A percentile compares a stretch with the other conserved stretches of the same genome.
phyloP scores from a whole-genome alignment of 2,888 invertebrate species.

The Trachelus tabidus region DNA sequence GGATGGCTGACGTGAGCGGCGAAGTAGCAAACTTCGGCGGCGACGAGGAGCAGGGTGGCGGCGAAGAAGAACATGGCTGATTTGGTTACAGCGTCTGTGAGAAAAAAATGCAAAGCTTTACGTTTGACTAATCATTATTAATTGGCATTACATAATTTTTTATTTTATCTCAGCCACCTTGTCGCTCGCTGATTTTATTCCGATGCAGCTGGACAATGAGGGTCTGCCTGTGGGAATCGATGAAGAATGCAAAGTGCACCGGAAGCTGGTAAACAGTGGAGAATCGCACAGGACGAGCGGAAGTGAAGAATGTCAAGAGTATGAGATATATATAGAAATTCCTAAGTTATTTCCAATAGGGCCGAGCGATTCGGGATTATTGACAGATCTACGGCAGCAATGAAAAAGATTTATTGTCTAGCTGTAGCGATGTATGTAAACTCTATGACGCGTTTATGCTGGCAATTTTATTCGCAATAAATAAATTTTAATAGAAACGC shows the following conservation, averaged over 20 bases:
- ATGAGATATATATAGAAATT: not conserved
- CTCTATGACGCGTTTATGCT: not conserved
- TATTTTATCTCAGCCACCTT: not conserved
- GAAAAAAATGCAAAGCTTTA: conserved; percentile 27
- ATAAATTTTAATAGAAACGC: not conserved
- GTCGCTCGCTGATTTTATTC: not conserved
- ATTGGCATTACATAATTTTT: not conserved
- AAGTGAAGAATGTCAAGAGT: not conserved
- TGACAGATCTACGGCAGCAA: not conserved
- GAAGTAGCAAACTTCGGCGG: conserved; percentile 84
- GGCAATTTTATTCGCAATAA: not conserved
- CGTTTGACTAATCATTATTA: too few relatives aligned
- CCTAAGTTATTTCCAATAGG: not conserved
- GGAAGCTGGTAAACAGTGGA: not conserved
- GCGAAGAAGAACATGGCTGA: conserved; percentile 85
- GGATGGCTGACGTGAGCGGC: conserved; percentile 82
- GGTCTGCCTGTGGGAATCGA: not conserved
- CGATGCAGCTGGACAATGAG: too few relatives aligned
- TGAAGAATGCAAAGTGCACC: not conserved
- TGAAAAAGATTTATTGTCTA: not conserved
- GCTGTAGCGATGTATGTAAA: not conserved
- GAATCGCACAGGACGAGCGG: too few relatives aligned
- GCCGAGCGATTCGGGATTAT: not conserved
- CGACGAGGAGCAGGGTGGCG: conserved; percentile 80
- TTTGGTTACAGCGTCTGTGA: conserved; percentile 86